A percentile compares a stretch with the other conserved stretches of the same genome.
Conservation (phyloP, 1,140 invertebrate species). For the Leptopilina boulardi region DNA sequence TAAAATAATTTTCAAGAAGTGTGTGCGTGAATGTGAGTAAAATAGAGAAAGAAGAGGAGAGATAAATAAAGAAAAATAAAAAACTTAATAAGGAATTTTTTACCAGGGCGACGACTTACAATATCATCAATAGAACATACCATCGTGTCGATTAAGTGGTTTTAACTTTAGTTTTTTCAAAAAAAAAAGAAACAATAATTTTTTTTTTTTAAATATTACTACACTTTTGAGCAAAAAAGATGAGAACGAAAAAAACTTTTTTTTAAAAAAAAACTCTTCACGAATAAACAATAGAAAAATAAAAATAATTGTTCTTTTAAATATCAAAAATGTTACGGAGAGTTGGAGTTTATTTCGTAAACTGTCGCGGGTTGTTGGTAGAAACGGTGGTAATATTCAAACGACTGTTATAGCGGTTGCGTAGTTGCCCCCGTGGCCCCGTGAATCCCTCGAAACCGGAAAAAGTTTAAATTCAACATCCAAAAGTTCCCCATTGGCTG, state of each 20-base stretch:
- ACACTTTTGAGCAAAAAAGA: slow-evolving; percentile 34
- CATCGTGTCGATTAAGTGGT: slow-evolving; percentile 62
- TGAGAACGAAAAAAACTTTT: too few relatives aligned
- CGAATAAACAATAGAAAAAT: background rate
- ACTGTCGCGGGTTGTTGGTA: slow-evolving; percentile 56
- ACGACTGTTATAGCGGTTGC: slow-evolving; percentile 73
- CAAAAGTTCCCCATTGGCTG: slow-evolving; percentile 47
- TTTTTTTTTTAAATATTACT: too few relatives aligned
- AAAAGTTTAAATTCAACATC: slow-evolving; percentile 45
- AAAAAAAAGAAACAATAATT: background rate
- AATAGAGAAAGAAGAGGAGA: slow-evolving; percentile 52
- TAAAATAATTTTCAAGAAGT: slow-evolving; percentile 42
- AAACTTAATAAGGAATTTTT: slow-evolving; percentile 65
- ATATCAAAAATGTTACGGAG: slow-evolving; percentile 26
- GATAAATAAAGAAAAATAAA: slow-evolving; percentile 57
- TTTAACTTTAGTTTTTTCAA: slow-evolving; percentile 38
- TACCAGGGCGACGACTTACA: slow-evolving; percentile 74
- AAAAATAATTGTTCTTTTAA: background rate
- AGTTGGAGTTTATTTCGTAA: slow-evolving; percentile 46
- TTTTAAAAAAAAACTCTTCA: background rate
- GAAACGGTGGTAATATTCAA: slow-evolving; percentile 69
- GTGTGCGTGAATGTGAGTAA: slow-evolving; percentile 22
- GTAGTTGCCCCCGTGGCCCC: slow-evolving; percentile 52
- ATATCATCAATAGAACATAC: slow-evolving; percentile 75
- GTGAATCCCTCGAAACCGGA: slow-evolving; percentile 44